phyloP scores from a whole-genome alignment of 2,113 vertebrate genomes.

The Ceyx margarethae region DNA sequence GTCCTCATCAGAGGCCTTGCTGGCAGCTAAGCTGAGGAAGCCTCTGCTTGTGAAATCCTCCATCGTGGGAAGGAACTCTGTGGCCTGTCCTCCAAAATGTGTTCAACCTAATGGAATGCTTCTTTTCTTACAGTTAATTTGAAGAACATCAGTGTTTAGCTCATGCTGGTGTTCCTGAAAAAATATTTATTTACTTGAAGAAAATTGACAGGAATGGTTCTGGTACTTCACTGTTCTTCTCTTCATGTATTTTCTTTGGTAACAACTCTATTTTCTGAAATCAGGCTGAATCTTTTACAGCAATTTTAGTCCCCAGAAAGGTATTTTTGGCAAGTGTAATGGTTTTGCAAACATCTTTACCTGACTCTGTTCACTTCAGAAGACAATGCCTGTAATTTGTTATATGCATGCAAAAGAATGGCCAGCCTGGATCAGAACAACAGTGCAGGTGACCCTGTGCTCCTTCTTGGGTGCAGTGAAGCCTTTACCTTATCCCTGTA shows the following conservation, averaged over 20 bases:
- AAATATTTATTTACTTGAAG: not conserved
- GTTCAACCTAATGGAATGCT: not conserved
- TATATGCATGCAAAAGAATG: accelerated
- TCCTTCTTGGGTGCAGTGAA: not conserved
- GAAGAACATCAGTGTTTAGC: not conserved
- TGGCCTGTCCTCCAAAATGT: not conserved
- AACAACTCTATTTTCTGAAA: not conserved
- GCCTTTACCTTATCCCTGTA: not conserved
- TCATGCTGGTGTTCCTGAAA: not conserved
- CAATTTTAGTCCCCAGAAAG: not conserved
- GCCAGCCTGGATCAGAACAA: not conserved
- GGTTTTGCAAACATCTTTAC: not conserved
- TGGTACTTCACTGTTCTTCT: not conserved
- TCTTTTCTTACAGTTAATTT: not conserved
- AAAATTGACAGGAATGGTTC: accelerated
- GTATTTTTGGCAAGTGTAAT: not conserved
- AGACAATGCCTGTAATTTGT: not conserved
- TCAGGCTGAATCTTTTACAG: not conserved
- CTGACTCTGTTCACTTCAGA: not conserved
- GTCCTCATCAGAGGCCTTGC: not conserved
- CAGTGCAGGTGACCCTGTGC: not conserved
- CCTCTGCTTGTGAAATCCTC: not conserved
- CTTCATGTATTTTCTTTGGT: not conserved
- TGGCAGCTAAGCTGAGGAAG: not conserved
- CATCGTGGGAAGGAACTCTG: accelerated